phyloP scores from a whole-genome alignment of 2,113 vertebrate genomes.

The Chlamydotis undulata region DNA sequence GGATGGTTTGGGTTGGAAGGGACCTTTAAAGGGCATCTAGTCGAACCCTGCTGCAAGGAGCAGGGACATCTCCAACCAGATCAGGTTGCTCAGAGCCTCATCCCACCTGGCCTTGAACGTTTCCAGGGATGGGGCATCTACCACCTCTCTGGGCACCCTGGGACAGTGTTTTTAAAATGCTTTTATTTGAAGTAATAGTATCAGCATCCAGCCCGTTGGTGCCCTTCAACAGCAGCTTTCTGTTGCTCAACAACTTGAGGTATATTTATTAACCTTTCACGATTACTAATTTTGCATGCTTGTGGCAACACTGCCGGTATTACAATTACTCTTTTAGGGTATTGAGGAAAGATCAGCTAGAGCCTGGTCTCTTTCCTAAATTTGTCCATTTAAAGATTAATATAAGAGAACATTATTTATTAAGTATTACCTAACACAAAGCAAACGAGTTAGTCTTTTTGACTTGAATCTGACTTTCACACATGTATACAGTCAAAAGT shows the following conservation, averaged over 20 bases:
- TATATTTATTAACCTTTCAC: not conserved
- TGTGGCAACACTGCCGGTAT: not conserved
- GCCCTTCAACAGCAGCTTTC: not conserved
- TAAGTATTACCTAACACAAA: not conserved
- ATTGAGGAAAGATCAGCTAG: not conserved
- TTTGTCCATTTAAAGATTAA: not conserved
- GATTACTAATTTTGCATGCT: not conserved
- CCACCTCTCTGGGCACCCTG: too few species aligned
- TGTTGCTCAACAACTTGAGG: not conserved
- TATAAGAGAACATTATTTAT: not conserved
- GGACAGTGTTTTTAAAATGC: not conserved
- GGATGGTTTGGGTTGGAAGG: too few species aligned
- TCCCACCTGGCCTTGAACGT: too few species aligned
- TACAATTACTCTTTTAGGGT: not conserved
- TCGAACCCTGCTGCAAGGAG: too few species aligned
- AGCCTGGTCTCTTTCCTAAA: not conserved
- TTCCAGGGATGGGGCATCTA: too few species aligned
- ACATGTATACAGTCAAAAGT: not conserved
- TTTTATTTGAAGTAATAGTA: not conserved
- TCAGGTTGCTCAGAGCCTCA: too few species aligned
- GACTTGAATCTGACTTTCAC: not conserved
- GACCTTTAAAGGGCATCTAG: too few species aligned
- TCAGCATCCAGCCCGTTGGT: not conserved
- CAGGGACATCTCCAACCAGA: too few species aligned
- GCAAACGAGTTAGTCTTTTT: not conserved